Percentiles rank a stretch among this genome's conserved stretches.
Conservation (phyloP, 2,113 vertebrate species). For the Phodopus roborovskii region DNA sequence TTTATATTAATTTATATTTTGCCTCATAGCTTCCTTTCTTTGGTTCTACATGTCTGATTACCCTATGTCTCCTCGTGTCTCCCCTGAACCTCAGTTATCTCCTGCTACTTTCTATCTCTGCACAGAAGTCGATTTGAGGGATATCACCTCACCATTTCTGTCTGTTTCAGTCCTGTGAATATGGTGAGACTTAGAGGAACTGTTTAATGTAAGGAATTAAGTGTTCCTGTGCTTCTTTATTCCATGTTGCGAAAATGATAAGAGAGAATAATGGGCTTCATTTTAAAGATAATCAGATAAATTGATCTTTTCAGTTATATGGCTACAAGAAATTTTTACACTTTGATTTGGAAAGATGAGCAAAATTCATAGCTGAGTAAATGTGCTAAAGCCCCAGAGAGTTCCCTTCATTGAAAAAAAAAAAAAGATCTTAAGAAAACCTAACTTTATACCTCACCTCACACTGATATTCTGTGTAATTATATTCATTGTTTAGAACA, state of each 20-base stretch:
- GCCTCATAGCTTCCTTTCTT: neutral
- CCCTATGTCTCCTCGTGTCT: neutral
- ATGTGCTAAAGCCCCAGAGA: neutral
- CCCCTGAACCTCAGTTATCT: neutral
- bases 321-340: conserved; percentile 44
- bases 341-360: conserved; percentile 49
- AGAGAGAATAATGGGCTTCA: conserved; percentile 60
- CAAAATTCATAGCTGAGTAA: neutral
- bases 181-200: neutral
- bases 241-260: conserved; percentile 13
- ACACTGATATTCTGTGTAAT: neutral
- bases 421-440: neutral
- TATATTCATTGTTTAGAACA: neutral
- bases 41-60: neutral
- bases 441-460: neutral
- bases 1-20: neutral
- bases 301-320: conserved; percentile 68
- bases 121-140: neutral
- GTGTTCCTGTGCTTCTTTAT: conserved; percentile 29
- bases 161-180: conserved; percentile 9
- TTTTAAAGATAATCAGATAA: conserved; percentile 68
- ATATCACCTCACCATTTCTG: neutral
- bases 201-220: conserved; percentile 38
- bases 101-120: neutral
- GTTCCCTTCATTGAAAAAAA: neutral